Base-by-base conservation (phyloP, 2,797 vertebrate species). In the Lemur catta region DNA sequence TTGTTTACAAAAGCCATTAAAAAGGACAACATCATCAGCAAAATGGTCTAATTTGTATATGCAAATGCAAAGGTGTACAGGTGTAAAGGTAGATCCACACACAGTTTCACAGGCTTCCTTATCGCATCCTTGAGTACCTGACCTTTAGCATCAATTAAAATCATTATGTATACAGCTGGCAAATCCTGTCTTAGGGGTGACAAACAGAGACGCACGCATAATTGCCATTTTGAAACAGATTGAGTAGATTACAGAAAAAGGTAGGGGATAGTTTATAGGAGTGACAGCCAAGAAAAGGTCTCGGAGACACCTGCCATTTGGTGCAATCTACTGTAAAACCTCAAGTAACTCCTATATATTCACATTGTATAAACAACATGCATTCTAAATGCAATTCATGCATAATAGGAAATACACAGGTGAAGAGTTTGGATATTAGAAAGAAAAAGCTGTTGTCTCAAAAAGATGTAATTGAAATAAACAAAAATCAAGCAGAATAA, bases 91-190 rank as follows among this genome's bases (percentile, higher is more conserved):
- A 91, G 78, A 89, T 35, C 79, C 0, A 1, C 17, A 76, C 84
- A 76, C 12, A 61, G 59, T 90, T 93, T 91, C 43, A 91, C 28
- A 55, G 33, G 35, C 8, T 93, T 96, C 76, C 80, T 88, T 55
- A 43, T 38, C 61, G 91, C 65, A 90, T 85, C 67, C 65, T 92
- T 46, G 89, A 92, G n/a, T 46, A 85, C 61, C 71, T 96, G 89
- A 93, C 95, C 96, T 97, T 97, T 85, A 92, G 85, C 81, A 91
- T 76, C 81, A 78, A 95, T 97, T 96, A 97, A 94, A 96, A 92
- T 88, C 89, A 93, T 93, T 89, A 95, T 84, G 84, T 94, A 88
- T 28, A 76, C 80, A 89, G 94, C 76, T 89, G 95, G 80, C 35
- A 93, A 96, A 87, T 80, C 61, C 71, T 82, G 61, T 82, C 89